These are phyloP conservation scores for Periplaneta americana DNA, from an alignment of 1,140 invertebrate genomes.

Conservation along the genomic window DNA sequence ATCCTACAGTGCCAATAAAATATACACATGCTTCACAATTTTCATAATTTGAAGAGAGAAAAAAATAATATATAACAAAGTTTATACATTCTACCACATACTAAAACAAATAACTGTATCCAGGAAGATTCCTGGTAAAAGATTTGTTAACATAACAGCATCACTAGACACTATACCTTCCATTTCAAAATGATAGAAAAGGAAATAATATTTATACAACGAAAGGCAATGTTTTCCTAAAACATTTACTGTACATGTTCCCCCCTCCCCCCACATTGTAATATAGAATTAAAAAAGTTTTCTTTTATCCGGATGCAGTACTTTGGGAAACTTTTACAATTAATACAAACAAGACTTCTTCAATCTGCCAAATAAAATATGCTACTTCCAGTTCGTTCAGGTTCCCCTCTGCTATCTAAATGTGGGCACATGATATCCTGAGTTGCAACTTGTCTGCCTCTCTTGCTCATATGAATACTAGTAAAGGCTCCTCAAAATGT, in stretches of 20 bases:
- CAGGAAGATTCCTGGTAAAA: not conserved
- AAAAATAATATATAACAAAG: not conserved
- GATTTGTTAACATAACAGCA: not conserved
- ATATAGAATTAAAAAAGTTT: not conserved
- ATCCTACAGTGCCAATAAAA: not conserved
- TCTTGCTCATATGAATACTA: constrained; percentile 3
- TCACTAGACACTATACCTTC: not conserved
- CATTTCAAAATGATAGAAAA: not conserved
- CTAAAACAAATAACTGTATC: not conserved
- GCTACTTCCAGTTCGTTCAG: not conserved
- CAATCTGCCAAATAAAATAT: not conserved
- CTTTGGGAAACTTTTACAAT: not conserved
- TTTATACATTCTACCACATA: not conserved
- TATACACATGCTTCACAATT: not conserved
- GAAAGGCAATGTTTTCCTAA: not conserved
- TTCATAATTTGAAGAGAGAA: too few relatives aligned
- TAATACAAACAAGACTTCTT: not conserved
- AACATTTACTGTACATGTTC: not conserved
- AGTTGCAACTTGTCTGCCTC: constrained; percentile 4
- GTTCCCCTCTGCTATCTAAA: not conserved
- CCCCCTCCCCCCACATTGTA: too few relatives aligned
- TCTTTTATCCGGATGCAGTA: not conserved
- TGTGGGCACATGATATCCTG: constrained; percentile 10
- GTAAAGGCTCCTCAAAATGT: not conserved
- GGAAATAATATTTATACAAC: not conserved